Base-by-base conservation (phyloP, 2,888 invertebrate genomes). In the Stratiomys singularior region DNA sequence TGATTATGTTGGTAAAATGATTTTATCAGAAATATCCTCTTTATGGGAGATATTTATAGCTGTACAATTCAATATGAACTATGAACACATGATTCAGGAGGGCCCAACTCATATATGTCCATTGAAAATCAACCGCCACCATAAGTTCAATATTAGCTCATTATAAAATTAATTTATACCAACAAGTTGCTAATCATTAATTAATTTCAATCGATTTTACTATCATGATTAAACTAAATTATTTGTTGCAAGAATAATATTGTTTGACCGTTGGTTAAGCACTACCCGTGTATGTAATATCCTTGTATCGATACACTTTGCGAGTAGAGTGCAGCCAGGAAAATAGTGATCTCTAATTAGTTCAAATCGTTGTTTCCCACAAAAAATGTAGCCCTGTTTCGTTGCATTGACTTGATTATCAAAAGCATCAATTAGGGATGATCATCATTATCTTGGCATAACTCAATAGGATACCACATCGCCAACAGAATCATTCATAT, bases 171-270 rank as follows among this genome's bases (percentile, higher is more conserved):
- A 60, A 60, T 60, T 60, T 3, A 25, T 4, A 60, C 25, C 58
- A 60, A 60, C 58, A 25, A 60, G 58, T 23, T 60, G 58, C 21
- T 60, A 7, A 60, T 60, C 21, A 60, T 60, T 60, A 60, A 60
- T 60, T 60, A 60, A 60, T 23, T 60, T 25, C 23, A 60, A 60
- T 60, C 25, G 25, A 60, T 60, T 60, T 25, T 3, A 5, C 58
- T 60, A n/a, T 9, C 58, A 25, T 5, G 58, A 60, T 4, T 60
- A 9, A 60, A 60, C 21, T 60, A 60, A 60, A 60, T 60, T 23
- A 60, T 60, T 60, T 60, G 58, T 60, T 60, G 15, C 15, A 52
- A 9, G 4, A 4, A 52, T 18, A n/a, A 18, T 52, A 52, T 13
- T 52, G n/a, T 18, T 13, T 13, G 52, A 4, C 15, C 3, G 52